Evolutionary conservation across 2,797 vertebrate species (phyloP), one percentile per base, ranked within the genome.

Genomic region (Gambusia yucatana): DNA sequence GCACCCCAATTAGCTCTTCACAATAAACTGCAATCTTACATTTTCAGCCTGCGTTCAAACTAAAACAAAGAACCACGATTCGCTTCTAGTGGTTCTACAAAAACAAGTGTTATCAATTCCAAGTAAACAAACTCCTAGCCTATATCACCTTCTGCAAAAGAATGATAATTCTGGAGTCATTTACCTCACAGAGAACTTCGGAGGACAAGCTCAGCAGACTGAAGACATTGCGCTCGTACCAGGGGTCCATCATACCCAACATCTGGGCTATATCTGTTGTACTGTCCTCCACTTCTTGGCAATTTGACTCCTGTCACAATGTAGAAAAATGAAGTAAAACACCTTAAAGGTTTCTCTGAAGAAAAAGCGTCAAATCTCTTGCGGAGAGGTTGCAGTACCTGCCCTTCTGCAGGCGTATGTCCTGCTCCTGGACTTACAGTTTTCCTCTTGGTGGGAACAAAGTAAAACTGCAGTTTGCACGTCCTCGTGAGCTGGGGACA

Each of bases 401-500:
- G 6, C 75, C 83, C 78, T 3, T 89, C 46, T 22, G 79, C 52
- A 0, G 69, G 33, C 0, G 70, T 72, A 6, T 75, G 67, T 47
- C 86, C 89, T 81, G 0, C 77, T 86, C 8, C 90, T 0, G 0
- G 55, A 47, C 1, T 90, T 84, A 47, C 79, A 65, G 84, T 90
- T 95, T 22, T 86, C 80, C 96, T 96, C 89, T 93, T 97, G 69
- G 96, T 95, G 0, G 98, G 98, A 13, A 99, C 84, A 0, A 98
- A 97, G 94, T 97, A 98, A 85, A 99, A 98, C 83, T 96, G 97
- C 76, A 99, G 95, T 87, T 95, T 98, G 94, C 97, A 99, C 74
- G 91, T 94, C 87, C 95, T 96, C 13, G 97, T 98, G 89, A 99
- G 96, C 28, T 93, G 87, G 0, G 97, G 97, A 77, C 92, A 94